A percentile compares a stretch with the other conserved stretches of the same genome.
Conservation (phyloP, 2,888 invertebrate species). For the Drosophila pullipes region DNA sequence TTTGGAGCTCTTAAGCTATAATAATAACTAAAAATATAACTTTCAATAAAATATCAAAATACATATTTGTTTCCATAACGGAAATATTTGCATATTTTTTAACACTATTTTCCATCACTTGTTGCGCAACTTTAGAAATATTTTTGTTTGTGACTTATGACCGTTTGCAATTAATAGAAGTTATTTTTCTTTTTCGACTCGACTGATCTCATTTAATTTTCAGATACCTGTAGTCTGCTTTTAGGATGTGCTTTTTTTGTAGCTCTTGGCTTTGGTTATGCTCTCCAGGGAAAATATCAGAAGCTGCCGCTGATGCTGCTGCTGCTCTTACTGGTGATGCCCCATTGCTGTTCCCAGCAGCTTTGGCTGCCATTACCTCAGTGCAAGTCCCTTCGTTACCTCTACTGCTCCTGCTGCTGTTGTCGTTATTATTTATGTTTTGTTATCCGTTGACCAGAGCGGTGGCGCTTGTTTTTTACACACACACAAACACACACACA, state of each 20-base stretch:
- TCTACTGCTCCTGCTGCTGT: constrained; percentile 19
- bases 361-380: constrained; percentile 45
- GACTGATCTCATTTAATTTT: constrained; percentile 25
- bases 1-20: neutral
- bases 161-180: neutral
- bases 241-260: constrained; percentile 4
- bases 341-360: constrained; percentile 42
- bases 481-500: constrained; percentile 43
- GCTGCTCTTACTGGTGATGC: constrained; percentile 7
- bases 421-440: constrained; percentile 84
- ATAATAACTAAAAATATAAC: neutral
- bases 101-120: neutral
- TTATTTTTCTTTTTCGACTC: constrained; percentile 5
- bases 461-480: constrained; percentile 71
- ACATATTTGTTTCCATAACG: neutral
- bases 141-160: too few relatives aligned
- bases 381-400: constrained; percentile 8
- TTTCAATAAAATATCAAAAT: neutral
- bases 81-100: neutral
- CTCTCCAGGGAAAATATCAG: constrained; percentile 38
- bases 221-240: constrained; percentile 12
- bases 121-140: neutral
- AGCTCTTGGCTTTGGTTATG: constrained; percentile 17
- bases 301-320: constrained; percentile 13
- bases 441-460: constrained; percentile 82